Evolutionary conservation across 2,797 vertebrate genomes (phyloP), one percentile per base, ranked within the genome.

Genomic region (Clarias laeviceps): DNA sequence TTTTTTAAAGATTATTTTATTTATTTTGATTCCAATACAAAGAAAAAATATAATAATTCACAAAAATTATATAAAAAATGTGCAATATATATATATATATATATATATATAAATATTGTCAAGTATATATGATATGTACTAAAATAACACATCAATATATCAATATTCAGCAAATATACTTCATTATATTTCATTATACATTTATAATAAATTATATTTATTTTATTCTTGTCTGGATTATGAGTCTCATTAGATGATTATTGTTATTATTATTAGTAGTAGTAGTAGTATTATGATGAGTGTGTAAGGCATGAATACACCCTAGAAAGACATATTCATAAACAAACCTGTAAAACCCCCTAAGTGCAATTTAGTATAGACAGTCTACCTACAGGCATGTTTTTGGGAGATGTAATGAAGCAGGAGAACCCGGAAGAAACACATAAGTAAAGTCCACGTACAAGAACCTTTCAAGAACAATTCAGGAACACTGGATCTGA

Each of bases 351-450:
- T 40, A 40, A 40, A 40, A 40, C 7, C 37, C 37, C 50, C 15
- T 18, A 77, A 18, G 74, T 29, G 27, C 7, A 59, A 34, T 22
- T 59, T 57, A 77, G 29, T 34, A 20, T 18, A 80, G 34, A 22
- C 37, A 0, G 59, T 5, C 61, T 62, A 62, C n/a, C 77, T 61
- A 79, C 22, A 79, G 34, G 62, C 61, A 50, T 65, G 34, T 20
- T 65, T 65, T 65, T 65, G 3, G 61, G 59, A 20, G n/a, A 37
- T 45, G 34, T 62, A 18, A 79, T 24, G 37, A 80, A 80, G 65
- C 78, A 12, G 22, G 37, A 65, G 37, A 11, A 80, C 37, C n/a
- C 61, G 20, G 78, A 65, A n/a, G n/a, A 80, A 80, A 64, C 34
- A 59, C 24, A n/a, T 7, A 73, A 24, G 11, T 2, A 34, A 78